Evolutionary conservation across 2,888 invertebrate species (phyloP).

Genomic region (Leptinotarsa tumamoca): DNA sequence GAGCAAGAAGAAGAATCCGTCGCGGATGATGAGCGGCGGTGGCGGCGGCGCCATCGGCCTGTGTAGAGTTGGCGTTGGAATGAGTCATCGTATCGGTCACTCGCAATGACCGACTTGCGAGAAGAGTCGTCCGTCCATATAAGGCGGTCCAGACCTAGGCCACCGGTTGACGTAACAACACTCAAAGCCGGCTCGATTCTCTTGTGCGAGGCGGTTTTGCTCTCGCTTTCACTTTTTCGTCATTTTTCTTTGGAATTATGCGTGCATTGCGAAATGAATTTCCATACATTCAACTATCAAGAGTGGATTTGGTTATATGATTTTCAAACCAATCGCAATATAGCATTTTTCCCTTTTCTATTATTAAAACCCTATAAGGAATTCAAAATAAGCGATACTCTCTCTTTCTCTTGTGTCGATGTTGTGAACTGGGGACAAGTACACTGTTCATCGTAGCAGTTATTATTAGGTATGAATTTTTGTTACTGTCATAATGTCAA

Average conservation of each 20-base stretch:
- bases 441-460: too few relatives aligned
- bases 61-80: conserved; percentile 26
- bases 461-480: too few relatives aligned
- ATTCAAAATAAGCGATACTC: too few relatives aligned
- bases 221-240: conserved; percentile 26
- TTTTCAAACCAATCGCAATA: background rate
- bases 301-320: background rate
- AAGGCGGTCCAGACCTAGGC: conserved; percentile 52
- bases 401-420: too few relatives aligned
- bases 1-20: conserved; percentile 12
- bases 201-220: background rate
- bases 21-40: conserved; percentile 14
- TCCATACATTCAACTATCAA: background rate
- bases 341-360: too few relatives aligned
- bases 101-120: conserved; percentile 33
- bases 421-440: too few relatives aligned
- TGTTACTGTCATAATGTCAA: too few relatives aligned
- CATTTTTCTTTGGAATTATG: background rate
- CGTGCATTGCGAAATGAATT: background rate
- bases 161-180: conserved; percentile 46
- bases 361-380: too few relatives aligned
- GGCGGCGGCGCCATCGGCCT: conserved; percentile 20
- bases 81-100: conserved; percentile 27
- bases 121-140: conserved; percentile 44
- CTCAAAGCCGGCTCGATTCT: background rate